A percentile compares a stretch with the other conserved stretches of the same genome.
phyloP scores from a whole-genome alignment of 2,113 vertebrate species.

The Lathamus discolor region DNA sequence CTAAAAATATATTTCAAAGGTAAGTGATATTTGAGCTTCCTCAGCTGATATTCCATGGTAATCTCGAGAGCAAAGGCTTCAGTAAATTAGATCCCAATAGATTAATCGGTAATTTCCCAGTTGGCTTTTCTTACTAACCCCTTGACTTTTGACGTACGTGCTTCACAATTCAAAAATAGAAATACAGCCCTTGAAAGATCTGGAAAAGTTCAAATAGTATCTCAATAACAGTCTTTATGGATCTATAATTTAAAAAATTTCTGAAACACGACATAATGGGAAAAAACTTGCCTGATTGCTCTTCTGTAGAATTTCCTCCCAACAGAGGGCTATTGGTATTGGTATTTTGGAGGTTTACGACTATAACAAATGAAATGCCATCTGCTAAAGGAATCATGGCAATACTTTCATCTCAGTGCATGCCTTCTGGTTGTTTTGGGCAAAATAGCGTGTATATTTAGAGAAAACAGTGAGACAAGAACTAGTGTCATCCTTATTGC shows the following conservation, averaged over 20 bases:
- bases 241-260: background rate
- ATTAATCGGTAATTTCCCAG: background rate
- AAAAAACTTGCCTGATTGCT: background rate
- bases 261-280: background rate
- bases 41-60: background rate
- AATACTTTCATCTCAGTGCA: background rate
- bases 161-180: background rate
- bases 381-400: background rate
- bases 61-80: background rate
- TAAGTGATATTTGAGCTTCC: background rate
- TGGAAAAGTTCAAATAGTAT: background rate
- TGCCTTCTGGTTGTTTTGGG: background rate
- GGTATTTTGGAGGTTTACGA: background rate
- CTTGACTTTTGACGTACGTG: background rate
- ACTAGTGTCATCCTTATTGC: background rate
- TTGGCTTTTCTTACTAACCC: background rate
- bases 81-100: background rate
- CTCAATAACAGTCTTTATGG: background rate
- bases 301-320: background rate
- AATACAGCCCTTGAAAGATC: background rate
- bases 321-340: background rate
- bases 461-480: background rate
- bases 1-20: background rate
- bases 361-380: background rate
- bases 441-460: background rate